Conservation (phyloP, 2,797 vertebrate genomes). For the Hydrocynus forskahlii region DNA sequence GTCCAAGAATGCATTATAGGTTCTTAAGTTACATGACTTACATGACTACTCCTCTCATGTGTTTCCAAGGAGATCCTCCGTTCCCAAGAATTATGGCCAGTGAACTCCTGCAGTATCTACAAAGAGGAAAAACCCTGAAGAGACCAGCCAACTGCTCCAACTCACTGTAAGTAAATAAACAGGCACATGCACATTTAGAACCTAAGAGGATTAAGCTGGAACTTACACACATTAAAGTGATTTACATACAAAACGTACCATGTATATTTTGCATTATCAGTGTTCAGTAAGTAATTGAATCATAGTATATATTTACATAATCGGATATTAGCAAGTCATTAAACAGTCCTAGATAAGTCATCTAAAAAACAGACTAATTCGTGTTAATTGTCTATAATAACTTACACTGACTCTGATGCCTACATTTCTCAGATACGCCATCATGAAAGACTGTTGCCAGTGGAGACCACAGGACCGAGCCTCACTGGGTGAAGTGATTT, state of each 20-base stretch:
- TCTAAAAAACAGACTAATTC: neutral
- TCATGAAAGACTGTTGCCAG: slow-evolving; percentile 85
- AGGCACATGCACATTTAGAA: neutral
- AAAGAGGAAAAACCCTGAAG: slow-evolving; percentile 81
- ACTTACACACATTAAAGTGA: neutral
- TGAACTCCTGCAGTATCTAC: slow-evolving; percentile 85
- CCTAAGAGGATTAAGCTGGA: neutral
- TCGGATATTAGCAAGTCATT: neutral
- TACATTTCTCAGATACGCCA: slow-evolving; percentile 74
- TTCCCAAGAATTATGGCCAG: slow-evolving; percentile 80
- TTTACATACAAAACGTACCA: neutral
- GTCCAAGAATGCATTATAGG: neutral
- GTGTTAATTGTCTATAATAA: neutral
- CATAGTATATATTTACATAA: neutral
- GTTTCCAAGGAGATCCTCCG: slow-evolving; percentile 84
- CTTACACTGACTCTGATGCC: neutral
- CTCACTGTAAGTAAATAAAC: slow-evolving; percentile 77
- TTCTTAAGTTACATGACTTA: neutral
- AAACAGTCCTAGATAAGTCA: neutral
- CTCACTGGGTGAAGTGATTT: slow-evolving; percentile 68
- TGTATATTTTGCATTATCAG: neutral
- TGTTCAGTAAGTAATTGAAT: neutral
- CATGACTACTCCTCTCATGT: neutral
- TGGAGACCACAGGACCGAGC: slow-evolving; percentile 75
- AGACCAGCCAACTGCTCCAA: slow-evolving; percentile 82